These are phyloP conservation scores for Origma solitaria DNA, from an alignment of 2,113 vertebrate genomes.

Conservation along the genomic window DNA sequence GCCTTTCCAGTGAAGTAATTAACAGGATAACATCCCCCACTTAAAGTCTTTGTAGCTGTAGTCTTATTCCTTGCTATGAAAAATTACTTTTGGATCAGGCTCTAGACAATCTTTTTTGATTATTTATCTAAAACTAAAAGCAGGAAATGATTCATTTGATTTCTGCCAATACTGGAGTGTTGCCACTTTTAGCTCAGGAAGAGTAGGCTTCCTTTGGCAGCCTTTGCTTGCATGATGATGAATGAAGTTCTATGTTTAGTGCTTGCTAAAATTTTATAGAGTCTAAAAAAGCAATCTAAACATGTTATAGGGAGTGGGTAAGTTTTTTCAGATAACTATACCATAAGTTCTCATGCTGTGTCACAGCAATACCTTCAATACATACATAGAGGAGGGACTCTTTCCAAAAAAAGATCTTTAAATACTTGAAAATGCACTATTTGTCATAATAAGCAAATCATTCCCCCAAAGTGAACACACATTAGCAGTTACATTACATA, in stretches of 20 bases:
- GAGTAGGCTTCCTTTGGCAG: constrained; percentile 86
- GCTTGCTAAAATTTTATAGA: constrained; percentile 81
- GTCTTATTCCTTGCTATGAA: constrained; percentile 54
- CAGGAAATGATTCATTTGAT: constrained; percentile 91
- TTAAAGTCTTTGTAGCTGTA: constrained; percentile 26
- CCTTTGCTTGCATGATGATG: constrained; percentile 80
- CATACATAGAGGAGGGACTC: background rate
- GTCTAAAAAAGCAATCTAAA: constrained; percentile 81
- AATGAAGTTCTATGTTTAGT: constrained; percentile 95
- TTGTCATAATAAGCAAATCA: constrained; percentile 38
- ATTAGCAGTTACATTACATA: background rate
- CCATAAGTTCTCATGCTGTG: constrained; percentile 36
- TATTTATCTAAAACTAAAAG: constrained; percentile 81
- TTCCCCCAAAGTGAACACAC: background rate
- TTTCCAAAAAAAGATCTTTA: constrained; percentile 16
- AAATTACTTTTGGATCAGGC: constrained; percentile 75
- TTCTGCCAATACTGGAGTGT: constrained; percentile 84
- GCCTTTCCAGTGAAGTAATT: background rate
- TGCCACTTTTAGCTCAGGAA: constrained; percentile 89
- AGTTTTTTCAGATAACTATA: constrained; percentile 66
- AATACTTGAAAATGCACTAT: constrained; percentile 29
- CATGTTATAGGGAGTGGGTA: constrained; percentile 62
- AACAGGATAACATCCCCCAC: background rate
- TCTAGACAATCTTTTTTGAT: constrained; percentile 82
- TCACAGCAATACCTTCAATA: constrained; percentile 61